Conservation (phyloP, 2,113 vertebrate genomes). For the Pandion haliaetus region DNA sequence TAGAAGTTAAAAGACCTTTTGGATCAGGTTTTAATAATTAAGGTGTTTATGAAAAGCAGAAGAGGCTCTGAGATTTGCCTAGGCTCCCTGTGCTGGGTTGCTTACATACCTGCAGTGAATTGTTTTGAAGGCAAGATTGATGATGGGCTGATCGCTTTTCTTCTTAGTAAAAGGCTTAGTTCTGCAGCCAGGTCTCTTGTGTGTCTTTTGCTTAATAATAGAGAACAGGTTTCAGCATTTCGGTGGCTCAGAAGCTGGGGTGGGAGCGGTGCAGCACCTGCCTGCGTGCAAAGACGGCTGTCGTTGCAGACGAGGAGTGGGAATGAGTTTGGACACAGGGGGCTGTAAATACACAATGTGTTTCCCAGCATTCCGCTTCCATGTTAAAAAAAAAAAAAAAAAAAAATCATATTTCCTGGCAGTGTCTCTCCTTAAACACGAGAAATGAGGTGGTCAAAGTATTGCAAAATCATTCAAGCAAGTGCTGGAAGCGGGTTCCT, state of each 20-base stretch:
- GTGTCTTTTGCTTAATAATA: neutral
- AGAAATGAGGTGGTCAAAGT: neutral
- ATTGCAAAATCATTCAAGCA: neutral
- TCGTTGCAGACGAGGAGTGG: neutral
- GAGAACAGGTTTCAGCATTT: rapidly evolving
- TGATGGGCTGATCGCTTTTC: neutral
- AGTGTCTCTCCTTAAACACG: neutral
- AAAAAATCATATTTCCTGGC: neutral
- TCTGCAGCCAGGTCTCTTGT: neutral
- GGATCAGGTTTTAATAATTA: neutral
- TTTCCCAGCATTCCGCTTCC: neutral
- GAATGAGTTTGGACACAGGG: neutral
- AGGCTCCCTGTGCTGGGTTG: neutral
- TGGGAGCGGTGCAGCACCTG: neutral
- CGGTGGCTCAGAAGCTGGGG: no score
- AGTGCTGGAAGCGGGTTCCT: neutral
- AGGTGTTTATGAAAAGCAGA: neutral
- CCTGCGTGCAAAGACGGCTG: neutral
- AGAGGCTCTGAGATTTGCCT: neutral
- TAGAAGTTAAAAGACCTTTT: neutral
- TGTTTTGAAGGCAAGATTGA: neutral
- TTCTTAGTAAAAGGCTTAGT: neutral
- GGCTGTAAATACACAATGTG: neutral
- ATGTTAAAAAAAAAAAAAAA: neutral
- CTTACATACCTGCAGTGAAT: neutral